phyloP scores from a whole-genome alignment of 1,140 invertebrate genomes.

The Drosophila sp. region DNA sequence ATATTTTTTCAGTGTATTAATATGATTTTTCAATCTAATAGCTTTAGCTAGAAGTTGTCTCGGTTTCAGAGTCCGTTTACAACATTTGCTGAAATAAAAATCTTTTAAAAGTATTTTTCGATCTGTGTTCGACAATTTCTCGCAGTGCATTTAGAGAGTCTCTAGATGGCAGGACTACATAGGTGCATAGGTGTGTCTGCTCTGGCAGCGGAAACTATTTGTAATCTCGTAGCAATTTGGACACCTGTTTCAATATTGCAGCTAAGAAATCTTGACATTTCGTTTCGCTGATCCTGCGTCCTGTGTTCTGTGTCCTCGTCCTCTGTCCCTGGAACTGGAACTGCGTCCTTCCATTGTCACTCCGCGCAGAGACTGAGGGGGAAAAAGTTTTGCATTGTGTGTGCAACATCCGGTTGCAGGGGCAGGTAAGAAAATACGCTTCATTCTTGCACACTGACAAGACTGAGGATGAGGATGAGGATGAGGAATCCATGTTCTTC shows the following conservation, averaged over 20 bases:
- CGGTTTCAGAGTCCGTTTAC: too few species aligned
- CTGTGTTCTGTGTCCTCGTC: too few species aligned
- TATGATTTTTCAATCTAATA: too few species aligned
- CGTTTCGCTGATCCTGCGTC: conserved; percentile 55
- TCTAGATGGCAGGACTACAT: too few species aligned
- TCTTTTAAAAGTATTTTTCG: too few species aligned
- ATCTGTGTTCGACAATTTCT: too few species aligned
- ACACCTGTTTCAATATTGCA: conserved; percentile 79
- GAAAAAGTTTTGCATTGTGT: conserved; percentile 49
- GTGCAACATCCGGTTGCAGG: conserved; percentile 67
- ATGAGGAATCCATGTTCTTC: not conserved
- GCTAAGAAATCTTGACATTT: conserved; percentile 46
- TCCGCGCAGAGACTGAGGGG: conserved; percentile 11
- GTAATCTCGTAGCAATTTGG: conserved; percentile 53
- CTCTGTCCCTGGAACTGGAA: too few species aligned
- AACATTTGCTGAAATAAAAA: too few species aligned
- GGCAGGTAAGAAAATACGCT: conserved; percentile 27
- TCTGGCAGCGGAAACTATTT: conserved; percentile 47
- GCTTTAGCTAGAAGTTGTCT: too few species aligned
- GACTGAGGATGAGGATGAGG: conserved; percentile 25
- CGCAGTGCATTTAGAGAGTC: too few species aligned
- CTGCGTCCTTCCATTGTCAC: too few species aligned
- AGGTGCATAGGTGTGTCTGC: not conserved
- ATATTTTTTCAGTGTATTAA: too few species aligned
- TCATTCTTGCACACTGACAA: conserved; percentile 18